phyloP scores from a whole-genome alignment of 2,797 vertebrate genomes.

The Botia kubotai region DNA sequence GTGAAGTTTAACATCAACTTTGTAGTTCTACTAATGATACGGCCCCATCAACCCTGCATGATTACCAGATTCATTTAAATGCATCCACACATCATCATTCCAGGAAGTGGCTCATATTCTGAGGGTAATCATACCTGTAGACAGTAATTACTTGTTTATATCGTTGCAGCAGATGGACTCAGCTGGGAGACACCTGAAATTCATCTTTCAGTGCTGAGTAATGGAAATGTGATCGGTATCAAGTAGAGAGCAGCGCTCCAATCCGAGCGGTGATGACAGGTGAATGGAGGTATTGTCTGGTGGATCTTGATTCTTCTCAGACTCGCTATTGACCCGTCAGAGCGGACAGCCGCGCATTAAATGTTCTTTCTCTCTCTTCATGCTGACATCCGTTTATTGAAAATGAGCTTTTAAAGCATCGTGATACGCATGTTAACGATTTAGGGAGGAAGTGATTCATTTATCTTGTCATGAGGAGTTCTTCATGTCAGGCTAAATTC shows the following conservation, averaged over 20 bases:
- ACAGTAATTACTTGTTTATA: slow-evolving; percentile 71
- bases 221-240: slow-evolving; percentile 68
- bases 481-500: background rate
- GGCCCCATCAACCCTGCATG: slow-evolving; percentile 51
- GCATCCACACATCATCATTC: slow-evolving; percentile 59
- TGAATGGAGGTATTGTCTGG: slow-evolving; percentile 52
- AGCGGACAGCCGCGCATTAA: background rate
- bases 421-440: slow-evolving; percentile 9
- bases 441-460: background rate
- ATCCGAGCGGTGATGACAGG: slow-evolving; percentile 55
- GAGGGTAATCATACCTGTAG: slow-evolving; percentile 62
- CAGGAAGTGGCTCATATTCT: slow-evolving; percentile 56
- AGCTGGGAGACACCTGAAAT: slow-evolving; percentile 71
- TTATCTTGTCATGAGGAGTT: slow-evolving; percentile 22
- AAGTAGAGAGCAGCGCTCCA: slow-evolving; percentile 59
- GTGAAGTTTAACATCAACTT: slow-evolving; percentile 64
- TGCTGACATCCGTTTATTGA: slow-evolving; percentile 26
- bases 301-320: slow-evolving; percentile 29
- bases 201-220: slow-evolving; percentile 71
- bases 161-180: slow-evolving; percentile 61
- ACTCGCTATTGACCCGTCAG: slow-evolving; percentile 9
- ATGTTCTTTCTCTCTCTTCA: background rate
- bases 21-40: slow-evolving; percentile 46
- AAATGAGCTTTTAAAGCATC: background rate
- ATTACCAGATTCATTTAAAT: slow-evolving; percentile 65